These are phyloP conservation scores for Neotoma lepida DNA, from an alignment of 2,113 vertebrate species.

Conservation along the genomic window DNA sequence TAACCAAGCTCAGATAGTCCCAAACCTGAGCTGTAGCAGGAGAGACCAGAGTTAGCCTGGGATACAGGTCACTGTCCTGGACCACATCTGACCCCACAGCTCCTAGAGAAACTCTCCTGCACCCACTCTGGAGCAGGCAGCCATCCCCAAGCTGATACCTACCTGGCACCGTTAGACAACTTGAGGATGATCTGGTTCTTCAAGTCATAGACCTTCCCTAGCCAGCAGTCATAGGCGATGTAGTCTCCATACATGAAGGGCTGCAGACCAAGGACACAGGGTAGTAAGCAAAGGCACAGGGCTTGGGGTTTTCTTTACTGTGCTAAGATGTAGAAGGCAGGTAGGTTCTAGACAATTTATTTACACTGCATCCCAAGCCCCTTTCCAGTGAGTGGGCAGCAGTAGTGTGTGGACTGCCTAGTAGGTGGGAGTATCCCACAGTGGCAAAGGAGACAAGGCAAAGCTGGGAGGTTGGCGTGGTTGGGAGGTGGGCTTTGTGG, in stretches of 20 bases:
- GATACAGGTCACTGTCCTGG: neutral
- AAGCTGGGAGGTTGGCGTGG: neutral
- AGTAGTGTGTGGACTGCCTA: neutral
- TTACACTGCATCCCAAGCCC: neutral
- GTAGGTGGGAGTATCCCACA: fast-evolving
- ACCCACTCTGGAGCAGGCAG: fast-evolving
- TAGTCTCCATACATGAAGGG: slow-evolving; percentile 99
- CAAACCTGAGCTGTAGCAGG: neutral
- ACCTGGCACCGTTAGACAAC: slow-evolving; percentile 99
- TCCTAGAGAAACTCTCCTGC: too few species aligned
- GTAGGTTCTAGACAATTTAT: fast-evolving
- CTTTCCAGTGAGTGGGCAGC: fast-evolving
- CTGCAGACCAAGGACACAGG: slow-evolving; percentile 79
- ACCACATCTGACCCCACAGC: neutral
- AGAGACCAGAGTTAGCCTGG: neutral
- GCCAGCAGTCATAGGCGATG: slow-evolving; percentile 98
- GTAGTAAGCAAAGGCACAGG: neutral
- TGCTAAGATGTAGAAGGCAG: neutral
- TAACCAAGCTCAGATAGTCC: too few species aligned
- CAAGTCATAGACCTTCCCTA: slow-evolving; percentile 98
- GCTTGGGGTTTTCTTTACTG: fast-evolving
- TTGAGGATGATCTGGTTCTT: slow-evolving; percentile 98
- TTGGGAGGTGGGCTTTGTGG: neutral
- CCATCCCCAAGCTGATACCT: neutral
- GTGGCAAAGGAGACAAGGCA: neutral